Percentiles rank a stretch among this genome's conserved stretches.
These are phyloP conservation scores for Odontomachus brunneus DNA, from an alignment of 1,140 invertebrate species.

Conservation along the genomic window DNA sequence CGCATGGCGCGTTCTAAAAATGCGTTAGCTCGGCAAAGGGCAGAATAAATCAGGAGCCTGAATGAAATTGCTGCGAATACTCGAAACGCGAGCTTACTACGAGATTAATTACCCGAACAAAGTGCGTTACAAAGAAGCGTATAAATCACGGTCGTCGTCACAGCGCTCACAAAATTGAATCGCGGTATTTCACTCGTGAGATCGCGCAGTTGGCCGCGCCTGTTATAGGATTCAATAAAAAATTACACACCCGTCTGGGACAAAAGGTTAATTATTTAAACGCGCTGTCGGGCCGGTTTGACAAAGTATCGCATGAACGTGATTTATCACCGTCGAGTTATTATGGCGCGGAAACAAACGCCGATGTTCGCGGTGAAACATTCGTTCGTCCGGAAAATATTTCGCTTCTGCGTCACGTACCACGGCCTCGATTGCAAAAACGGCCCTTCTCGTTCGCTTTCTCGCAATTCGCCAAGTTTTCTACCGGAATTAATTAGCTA, in stretches of 20 bases:
- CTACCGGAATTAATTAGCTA: slow-evolving; percentile 45
- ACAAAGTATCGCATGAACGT: slow-evolving; percentile 56
- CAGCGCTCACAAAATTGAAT: slow-evolving; percentile 47
- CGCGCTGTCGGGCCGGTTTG: slow-evolving; percentile 52
- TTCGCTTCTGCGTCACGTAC: slow-evolving; percentile 53
- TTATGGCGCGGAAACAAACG: slow-evolving; percentile 60
- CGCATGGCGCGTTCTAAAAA: background rate
- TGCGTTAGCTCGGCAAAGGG: background rate
- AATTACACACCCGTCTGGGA: slow-evolving; percentile 52
- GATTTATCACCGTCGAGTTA: slow-evolving; percentile 44
- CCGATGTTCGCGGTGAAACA: slow-evolving; percentile 57
- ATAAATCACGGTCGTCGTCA: slow-evolving; percentile 49
- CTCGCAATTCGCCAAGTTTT: slow-evolving; percentile 40
- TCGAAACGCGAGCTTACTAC: slow-evolving; percentile 27
- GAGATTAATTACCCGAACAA: slow-evolving; percentile 43
- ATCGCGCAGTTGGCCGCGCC: slow-evolving; percentile 1
- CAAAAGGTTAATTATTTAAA: slow-evolving; percentile 69
- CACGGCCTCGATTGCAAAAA: slow-evolving; percentile 24
- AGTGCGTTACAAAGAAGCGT: slow-evolving; percentile 46
- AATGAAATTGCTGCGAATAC: slow-evolving; percentile 35
- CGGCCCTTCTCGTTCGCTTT: slow-evolving; percentile 11
- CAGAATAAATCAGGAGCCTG: background rate
- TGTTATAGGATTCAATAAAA: slow-evolving; percentile 60
- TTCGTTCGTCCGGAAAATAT: slow-evolving; percentile 61
- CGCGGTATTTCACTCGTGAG: slow-evolving; percentile 42